These are phyloP conservation scores for Aptenodytes patagonicus DNA, from an alignment of 2,113 vertebrate species.

Conservation along the genomic window DNA sequence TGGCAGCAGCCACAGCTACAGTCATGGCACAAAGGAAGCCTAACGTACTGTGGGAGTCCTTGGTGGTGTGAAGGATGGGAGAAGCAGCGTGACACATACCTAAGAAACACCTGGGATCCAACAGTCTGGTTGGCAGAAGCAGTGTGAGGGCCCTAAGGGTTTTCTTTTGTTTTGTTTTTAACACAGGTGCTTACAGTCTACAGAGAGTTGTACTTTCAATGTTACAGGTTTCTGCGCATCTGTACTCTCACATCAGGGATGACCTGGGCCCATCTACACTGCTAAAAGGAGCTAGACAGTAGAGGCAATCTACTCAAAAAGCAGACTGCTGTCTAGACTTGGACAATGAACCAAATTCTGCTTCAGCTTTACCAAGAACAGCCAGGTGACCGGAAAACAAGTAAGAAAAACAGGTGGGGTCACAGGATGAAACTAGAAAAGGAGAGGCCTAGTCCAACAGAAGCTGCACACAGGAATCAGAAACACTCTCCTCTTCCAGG, in stretches of 20 bases:
- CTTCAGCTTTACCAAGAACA: not conserved
- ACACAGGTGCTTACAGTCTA: not conserved
- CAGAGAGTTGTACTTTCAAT: not conserved
- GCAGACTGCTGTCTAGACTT: not conserved
- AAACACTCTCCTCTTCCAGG: not conserved
- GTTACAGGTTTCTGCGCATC: not conserved
- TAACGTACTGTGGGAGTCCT: not conserved
- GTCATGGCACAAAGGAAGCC: not conserved
- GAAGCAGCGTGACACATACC: fast-evolving
- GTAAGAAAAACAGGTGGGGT: not conserved
- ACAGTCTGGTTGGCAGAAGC: not conserved
- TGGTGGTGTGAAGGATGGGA: not conserved
- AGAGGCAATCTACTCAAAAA: not conserved
- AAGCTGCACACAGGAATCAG: not conserved
- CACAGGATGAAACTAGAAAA: not conserved
- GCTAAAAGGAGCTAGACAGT: not conserved
- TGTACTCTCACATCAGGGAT: not conserved
- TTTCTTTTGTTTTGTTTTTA: not conserved
- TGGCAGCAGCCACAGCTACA: not conserved
- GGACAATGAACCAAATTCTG: not conserved
- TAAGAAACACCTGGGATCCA: not conserved
- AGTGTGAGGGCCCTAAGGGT: not conserved
- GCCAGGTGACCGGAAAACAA: not conserved
- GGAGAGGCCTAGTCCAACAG: not conserved
- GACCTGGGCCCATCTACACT: not conserved